These are phyloP conservation scores for Nemopilema nomurai DNA, from an alignment of 30 jellyfish, hydroid and myxozoan genomes.

Conservation along the genomic window DNA sequence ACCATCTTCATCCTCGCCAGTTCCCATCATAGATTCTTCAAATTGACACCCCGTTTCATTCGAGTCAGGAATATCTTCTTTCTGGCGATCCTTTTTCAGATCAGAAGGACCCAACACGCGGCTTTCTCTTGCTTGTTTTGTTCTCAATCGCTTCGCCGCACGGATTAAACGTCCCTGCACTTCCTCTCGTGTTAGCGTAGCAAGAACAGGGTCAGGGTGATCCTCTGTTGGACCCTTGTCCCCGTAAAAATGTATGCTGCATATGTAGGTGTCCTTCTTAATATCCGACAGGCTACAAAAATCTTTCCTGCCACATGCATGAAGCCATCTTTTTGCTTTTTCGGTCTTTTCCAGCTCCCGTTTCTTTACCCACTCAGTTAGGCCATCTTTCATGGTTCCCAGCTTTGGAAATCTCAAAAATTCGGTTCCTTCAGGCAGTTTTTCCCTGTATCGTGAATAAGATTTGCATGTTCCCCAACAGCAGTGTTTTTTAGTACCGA, in stretches of 20 bases:
- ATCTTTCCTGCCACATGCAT: constrained; percentile 39
- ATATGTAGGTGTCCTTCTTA: constrained; percentile 42
- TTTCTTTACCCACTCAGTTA: constrained; percentile 14
- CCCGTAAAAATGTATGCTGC: constrained; percentile 34
- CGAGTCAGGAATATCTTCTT: constrained; percentile 8
- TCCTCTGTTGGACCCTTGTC: constrained; percentile 42
- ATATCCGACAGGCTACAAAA: background rate
- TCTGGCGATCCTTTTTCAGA: constrained; percentile 4
- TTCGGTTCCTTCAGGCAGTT: background rate
- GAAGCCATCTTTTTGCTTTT: constrained; percentile 44
- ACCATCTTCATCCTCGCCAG: background rate
- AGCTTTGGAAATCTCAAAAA: background rate
- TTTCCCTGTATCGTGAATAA: background rate
- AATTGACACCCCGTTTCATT: constrained; percentile 13
- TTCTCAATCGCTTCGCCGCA: no score
- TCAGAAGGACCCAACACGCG: background rate
- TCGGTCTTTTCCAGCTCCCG: background rate
- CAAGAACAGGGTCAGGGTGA: constrained; percentile 42
- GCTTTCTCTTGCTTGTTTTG: background rate
- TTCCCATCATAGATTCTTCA: constrained; percentile 1
- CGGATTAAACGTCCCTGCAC: background rate
- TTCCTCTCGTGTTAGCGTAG: background rate
- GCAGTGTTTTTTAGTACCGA: background rate
- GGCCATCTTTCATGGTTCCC: background rate
- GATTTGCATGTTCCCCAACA: background rate